Evolutionary conservation across 2,888 invertebrate genomes (phyloP), one percentile per base, ranked within the genome.

Genomic region (Tipula vernalis): DNA sequence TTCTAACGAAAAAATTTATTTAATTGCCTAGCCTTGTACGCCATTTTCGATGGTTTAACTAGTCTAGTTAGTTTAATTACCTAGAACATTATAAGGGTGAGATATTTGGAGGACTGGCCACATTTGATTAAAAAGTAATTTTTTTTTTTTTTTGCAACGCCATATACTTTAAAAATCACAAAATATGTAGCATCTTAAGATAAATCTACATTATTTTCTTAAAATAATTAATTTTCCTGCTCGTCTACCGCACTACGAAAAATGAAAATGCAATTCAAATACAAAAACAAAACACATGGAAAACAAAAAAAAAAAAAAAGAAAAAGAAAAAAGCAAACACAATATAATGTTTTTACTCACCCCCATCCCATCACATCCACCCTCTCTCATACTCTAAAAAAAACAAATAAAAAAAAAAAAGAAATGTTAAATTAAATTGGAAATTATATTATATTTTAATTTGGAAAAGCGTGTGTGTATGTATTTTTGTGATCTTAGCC

Each of bases 361-460:
- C 83, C 83, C 83, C 83, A 83, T 83, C 36, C 83, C 83, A 83
- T 83, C 83, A 83, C 83, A 83, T 83, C 83, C 83, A 83, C 83
- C 83, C 83, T 83, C 83, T 83, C 83, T 83, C 83, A 83, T 83
- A 83, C 83, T 83, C 83, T 83, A 83, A 83, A 83, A 83, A 36
- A 83, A 6, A 36, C 36, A 36, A n/a, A 12, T 12, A 83, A 36
- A 83, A 36, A 36, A 71, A 71, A 71, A 71, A 15, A 3, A 83
- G 36, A 36, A 83, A 10, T 83, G n/a, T 15, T 51, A 51, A 51
- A 51, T 39, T 15, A 51, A 51, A 51, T 51, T 51, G 15, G 51
- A 51, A 51, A 51, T 47, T 47, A 15, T 51, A 15, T 15, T 51
- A 51, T 15, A 51, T 51, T 8, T 15, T 15, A 51, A 15, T 51